Base-by-base conservation (phyloP, 2,113 vertebrate genomes). In the Bufo gargarizans region DNA sequence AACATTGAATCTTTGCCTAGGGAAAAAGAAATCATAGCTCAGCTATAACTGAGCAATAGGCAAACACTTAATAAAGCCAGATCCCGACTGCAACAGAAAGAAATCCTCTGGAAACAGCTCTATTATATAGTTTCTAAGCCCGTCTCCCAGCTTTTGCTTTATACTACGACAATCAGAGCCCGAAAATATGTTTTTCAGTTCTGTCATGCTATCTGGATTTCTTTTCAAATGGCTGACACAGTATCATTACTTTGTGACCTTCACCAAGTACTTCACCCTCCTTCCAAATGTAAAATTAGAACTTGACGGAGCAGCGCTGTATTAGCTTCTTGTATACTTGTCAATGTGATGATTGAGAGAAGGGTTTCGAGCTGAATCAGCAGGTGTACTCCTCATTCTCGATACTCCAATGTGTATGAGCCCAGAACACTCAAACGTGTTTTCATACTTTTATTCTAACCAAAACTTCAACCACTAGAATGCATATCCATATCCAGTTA, bases 161-260 rank as follows among this genome's bases (percentile, higher is more conserved):
- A 53, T 22, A 22, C 63, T 10, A 14, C 4, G 12, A 49, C 59
- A 67, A 65, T 20, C 45, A 55, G 20, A 84, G 17, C 13, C n/a
- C 47, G 13, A 14, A 84, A 71, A 50, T 71, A 22, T 11, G 8
- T 69, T 71, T 83, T 84, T 55, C 33, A 55, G 19, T 53, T n/a
- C 49, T 16, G 82, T 71, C 47, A 69, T 71, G 6, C 22, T 69
- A 53, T 84, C 12, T 55, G 47, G 20, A 71, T 53, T 84, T 84
- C 79, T 61, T 71, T 84, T 84, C 49, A 84, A 19, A 69, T 49
- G 63, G 69, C 13, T 71, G 13, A 84, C 82, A 84, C 49, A 55
- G 82, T 84, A 84, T 84, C 82, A 55, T 84, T 84, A 71, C 82
- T 84, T 84, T 50, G 49, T 65, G 82, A 84, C 82, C 82, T 84